These are phyloP conservation scores for Isurus oxyrinchus DNA, from an alignment of 2,113 vertebrate genomes.

Conservation along the genomic window DNA sequence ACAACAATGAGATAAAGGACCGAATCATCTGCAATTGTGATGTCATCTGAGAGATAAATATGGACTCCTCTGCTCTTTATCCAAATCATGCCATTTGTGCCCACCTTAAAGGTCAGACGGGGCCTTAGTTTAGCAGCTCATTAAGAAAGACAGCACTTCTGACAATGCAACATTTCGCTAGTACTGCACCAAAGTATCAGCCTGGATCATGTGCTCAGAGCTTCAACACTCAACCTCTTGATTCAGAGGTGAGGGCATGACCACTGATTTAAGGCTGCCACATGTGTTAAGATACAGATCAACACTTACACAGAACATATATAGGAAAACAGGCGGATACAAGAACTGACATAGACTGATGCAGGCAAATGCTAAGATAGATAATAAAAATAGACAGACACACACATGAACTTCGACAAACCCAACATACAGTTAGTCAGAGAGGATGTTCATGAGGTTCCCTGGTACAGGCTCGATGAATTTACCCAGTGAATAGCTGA, in stretches of 20 bases:
- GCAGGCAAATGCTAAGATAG: neutral
- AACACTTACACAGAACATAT: neutral
- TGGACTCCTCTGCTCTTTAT: neutral
- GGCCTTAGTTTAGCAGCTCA: neutral
- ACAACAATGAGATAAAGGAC: neutral
- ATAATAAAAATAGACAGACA: neutral
- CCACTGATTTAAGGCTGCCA: neutral
- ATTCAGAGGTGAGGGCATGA: neutral
- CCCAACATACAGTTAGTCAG: neutral
- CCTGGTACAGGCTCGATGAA: neutral
- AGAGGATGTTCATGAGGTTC: neutral
- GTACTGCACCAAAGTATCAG: neutral
- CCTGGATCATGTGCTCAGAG: neutral
- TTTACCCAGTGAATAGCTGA: neutral
- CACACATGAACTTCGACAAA: neutral
- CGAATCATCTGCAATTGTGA: neutral
- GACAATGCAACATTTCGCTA: neutral
- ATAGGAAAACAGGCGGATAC: neutral
- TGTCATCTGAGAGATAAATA: neutral
- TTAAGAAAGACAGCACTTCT: neutral
- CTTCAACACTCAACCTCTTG: neutral
- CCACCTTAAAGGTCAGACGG: neutral
- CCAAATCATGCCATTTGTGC: neutral
- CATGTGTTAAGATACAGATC: neutral
- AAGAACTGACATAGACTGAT: neutral